Evolutionary conservation across 2,888 invertebrate species (phyloP), one percentile per base, ranked within the genome.

Genomic region (Thereva unica): DNA sequence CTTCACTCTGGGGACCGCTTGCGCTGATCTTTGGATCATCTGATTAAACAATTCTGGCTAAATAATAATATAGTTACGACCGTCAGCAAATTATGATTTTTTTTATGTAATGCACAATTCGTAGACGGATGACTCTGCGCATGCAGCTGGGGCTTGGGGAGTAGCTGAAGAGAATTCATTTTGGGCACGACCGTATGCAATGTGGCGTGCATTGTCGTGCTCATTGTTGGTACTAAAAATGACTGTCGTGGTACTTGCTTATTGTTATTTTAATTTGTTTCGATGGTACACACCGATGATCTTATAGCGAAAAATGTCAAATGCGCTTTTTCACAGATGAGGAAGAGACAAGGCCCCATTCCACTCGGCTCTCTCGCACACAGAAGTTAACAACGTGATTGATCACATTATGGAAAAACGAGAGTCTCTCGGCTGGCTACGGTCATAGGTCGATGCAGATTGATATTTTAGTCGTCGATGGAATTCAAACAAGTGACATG

Each of bases 221-320:
- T 49, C 49, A 8, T n/a, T n/a, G 9, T 23, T 9, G 7, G 12
- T n/a, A 49, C 23, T 23, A 23, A 23, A n/a, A 23, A 23, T 23
- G 23, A 23, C 23, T 23, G 23, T 23, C 23, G 23, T 23, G 23
- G 23, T 23, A 23, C 23, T 23, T 49, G 44, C 9, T 8, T 45
- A 34, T 57, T 42, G 44, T 44, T 34, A 42, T 57, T 57, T 57
- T 57, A 57, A 57, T 57, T 57, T 57, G 57, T 57, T 57, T 41
- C 44, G 57, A 57, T 57, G 9, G 44, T 44, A 57, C 9, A 44
- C 35, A 34, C 23, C 42, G 57, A 57, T 57, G 45, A 57, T 44
- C 57, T 57, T 57, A 42, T 45, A 35, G 37, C 23, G 44, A 57
- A 45, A 57, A 57, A 57, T 57, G 57, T 57, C 57, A 57, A 57